Base-by-base conservation (phyloP, 2,113 vertebrate species). In the Microtus richardsoni region DNA sequence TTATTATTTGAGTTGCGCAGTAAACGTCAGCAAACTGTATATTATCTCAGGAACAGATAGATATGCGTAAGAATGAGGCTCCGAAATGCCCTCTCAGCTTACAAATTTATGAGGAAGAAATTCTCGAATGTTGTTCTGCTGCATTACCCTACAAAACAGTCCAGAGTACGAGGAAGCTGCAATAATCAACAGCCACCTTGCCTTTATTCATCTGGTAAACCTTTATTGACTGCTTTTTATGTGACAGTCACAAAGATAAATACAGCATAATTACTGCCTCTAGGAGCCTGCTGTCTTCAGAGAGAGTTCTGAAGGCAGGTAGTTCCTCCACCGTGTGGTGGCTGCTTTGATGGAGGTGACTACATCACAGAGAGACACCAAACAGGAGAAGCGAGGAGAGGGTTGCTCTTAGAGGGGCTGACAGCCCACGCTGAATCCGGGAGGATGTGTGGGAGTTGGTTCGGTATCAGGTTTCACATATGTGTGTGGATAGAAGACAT, bases 151-250 rank as follows among this genome's bases (percentile, higher is more conserved):
- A 73, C 80, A 66, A 93, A 96, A 91, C 66, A 88, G 64, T 36
- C 70, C 41, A 64, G 41, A 14, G 22, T 88, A 71, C 17, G 62
- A 75, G 70, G 19, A 79, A 54, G 58, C 64, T 30, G 49, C 4
- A 33, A 8, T 88, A 74, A 88, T 80, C 70, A 78, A 64, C 17
- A 88, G 14, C n/a, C 71, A 49, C 64, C 78, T 24, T 44, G 89
- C 16, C 89, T 90, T 93, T 88, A 85, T 85, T 90, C 49, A 60
- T 88, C 86, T 68, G 58, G 36, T 60, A 90, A 88, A 92, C 17
- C 60, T 95, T 96, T 88, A 94, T 80, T 85, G 80, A 88, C 62
- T 95, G 75, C 60, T n/a, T 83, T 93, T 93, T 80, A 95, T 87
- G 86, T 93, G 88, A 44, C 33, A 90, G 89, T 88, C 33, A 77